phyloP scores from a whole-genome alignment of 2,888 invertebrate genomes.

The Eupsilia transversa region DNA sequence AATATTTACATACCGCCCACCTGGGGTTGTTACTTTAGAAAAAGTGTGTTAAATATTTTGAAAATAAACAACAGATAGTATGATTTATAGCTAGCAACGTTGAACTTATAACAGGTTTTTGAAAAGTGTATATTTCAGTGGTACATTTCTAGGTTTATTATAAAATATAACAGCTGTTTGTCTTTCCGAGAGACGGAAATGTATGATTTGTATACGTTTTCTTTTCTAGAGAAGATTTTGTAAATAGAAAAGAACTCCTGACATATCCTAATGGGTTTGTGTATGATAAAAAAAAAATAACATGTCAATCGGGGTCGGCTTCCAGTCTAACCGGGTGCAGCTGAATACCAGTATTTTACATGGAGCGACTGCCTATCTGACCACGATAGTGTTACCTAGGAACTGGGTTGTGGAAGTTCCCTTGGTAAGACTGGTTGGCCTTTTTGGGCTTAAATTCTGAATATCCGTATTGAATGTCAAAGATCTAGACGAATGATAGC shows the following conservation, averaged over 20 bases:
- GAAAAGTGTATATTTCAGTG: slow-evolving; percentile 63
- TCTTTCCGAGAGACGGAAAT: neutral
- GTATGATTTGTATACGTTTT: neutral
- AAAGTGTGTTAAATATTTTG: slow-evolving; percentile 65
- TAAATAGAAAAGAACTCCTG: neutral
- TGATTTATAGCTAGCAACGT: slow-evolving; percentile 58
- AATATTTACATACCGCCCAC: slow-evolving; percentile 61
- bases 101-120: slow-evolving; percentile 39
- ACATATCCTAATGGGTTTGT: neutral
- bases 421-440: neutral
- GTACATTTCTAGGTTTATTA: slow-evolving; percentile 43
- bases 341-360: neutral
- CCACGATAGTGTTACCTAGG: too few species aligned
- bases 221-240: neutral
- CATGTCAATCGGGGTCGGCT: neutral
- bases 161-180: slow-evolving; percentile 45
- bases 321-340: neutral
- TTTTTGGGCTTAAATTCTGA: neutral
- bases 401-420: too few species aligned
- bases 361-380: neutral
- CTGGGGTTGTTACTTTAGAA: slow-evolving; percentile 56
- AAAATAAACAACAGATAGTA: slow-evolving; percentile 55
- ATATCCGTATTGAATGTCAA: neutral
- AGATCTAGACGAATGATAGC: neutral
- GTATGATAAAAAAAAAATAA: neutral